These are phyloP conservation scores for Hyalella azteca DNA, from an alignment of 2,888 invertebrate genomes.

Conservation along the genomic window DNA sequence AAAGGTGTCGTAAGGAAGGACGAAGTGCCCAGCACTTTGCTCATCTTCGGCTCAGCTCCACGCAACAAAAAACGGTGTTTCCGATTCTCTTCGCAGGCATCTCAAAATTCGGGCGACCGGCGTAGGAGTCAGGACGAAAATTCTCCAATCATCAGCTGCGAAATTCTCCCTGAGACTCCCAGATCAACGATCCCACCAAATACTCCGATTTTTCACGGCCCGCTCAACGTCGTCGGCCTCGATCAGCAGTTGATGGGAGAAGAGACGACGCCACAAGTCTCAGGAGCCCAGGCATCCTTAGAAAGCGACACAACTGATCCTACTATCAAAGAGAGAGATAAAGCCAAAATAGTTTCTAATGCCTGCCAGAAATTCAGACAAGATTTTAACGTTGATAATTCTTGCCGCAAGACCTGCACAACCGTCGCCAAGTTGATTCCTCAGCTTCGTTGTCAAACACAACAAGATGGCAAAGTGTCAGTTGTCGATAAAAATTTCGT, in stretches of 20 bases:
- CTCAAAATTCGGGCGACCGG: neutral
- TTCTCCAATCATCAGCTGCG: slow-evolving; percentile 7
- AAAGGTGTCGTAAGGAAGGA: neutral
- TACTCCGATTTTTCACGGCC: neutral
- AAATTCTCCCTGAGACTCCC: slow-evolving; percentile 5
- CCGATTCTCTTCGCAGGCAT: neutral
- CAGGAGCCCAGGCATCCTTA: neutral
- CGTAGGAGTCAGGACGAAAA: neutral
- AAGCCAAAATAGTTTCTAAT: too few relatives aligned
- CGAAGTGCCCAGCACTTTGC: neutral
- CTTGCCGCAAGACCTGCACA: neutral
- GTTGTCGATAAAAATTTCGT: neutral
- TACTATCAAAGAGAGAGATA: neutral
- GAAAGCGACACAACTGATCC: neutral
- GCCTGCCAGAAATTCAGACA: too few relatives aligned
- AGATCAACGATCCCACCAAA: slow-evolving; percentile 19
- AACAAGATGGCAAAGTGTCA: neutral
- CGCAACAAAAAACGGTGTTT: slow-evolving; percentile 4
- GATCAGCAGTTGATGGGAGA: neutral
- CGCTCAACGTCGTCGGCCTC: neutral
- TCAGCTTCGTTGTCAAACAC: neutral
- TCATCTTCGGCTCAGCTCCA: neutral
- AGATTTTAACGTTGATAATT: neutral
- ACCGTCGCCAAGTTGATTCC: neutral
- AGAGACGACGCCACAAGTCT: neutral